Evolutionary conservation across 2,113 vertebrate genomes (phyloP).

Genomic region (Protomyctophum bolini): DNA sequence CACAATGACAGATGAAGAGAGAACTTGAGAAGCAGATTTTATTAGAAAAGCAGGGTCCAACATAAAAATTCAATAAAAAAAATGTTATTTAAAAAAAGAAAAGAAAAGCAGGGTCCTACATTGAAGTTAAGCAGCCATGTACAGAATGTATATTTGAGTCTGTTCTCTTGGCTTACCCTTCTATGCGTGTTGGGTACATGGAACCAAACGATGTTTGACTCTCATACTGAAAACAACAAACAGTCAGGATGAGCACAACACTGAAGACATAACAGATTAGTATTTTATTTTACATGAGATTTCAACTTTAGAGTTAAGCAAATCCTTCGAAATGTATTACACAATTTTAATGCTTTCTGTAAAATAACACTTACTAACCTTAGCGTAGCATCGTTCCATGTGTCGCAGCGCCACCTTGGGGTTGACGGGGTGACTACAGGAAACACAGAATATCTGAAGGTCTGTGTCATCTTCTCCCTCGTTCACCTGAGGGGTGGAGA

Average conservation of each 20-base stretch:
- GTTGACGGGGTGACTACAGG: conserved; percentile 91
- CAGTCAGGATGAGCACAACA: not conserved
- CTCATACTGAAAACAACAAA: conserved; percentile 81
- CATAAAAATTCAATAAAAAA: too few species aligned
- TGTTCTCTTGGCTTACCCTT: conserved; percentile 82
- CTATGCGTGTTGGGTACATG: conserved; percentile 92
- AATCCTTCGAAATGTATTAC: too few species aligned
- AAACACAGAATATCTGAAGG: conserved; percentile 92
- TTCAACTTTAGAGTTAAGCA: too few species aligned
- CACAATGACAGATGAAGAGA: not conserved
- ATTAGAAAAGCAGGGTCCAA: too few species aligned
- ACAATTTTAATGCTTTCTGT: too few species aligned
- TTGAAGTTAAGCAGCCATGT: too few species aligned
- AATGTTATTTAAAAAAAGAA: too few species aligned
- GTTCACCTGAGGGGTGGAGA: conserved; percentile 75
- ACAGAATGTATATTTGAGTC: not conserved
- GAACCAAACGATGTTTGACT: conserved; percentile 93
- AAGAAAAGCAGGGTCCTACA: too few species aligned
- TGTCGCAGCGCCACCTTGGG: conserved; percentile 90
- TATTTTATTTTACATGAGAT: too few species aligned
- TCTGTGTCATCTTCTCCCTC: conserved; percentile 91
- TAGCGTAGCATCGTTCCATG: conserved; percentile 93
- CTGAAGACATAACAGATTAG: too few species aligned
- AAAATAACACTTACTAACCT: conserved; percentile 70
- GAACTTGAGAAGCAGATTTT: not conserved